Evolutionary conservation across 53 echinoderm and acorn worm genomes (phyloP).

Genomic region (Luidia sarsii): DNA sequence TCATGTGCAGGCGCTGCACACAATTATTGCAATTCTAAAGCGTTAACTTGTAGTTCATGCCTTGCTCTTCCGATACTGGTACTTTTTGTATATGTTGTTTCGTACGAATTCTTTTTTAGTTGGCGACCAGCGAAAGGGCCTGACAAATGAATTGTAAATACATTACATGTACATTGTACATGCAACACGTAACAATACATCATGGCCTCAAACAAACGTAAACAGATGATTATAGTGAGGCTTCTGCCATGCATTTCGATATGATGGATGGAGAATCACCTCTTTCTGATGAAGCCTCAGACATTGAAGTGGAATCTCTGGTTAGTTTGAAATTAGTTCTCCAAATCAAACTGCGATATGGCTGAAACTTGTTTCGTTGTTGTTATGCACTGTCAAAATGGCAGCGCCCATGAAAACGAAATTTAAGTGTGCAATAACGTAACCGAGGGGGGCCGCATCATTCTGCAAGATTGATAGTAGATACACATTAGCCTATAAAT

Average conservation of each 20-base stretch:
- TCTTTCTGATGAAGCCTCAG: background rate
- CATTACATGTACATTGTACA: background rate
- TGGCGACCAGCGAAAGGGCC: constrained; percentile 9
- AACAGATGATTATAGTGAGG: background rate
- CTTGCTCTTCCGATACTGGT: background rate
- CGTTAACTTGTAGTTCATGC: background rate
- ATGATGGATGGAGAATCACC: constrained; percentile 1
- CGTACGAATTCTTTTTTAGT: background rate
- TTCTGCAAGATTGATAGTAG: too few relatives aligned
- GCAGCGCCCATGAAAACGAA: too few relatives aligned
- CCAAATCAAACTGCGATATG: background rate
- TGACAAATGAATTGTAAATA: background rate
- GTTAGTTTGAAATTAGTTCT: constrained; percentile 21
- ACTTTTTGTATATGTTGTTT: constrained; percentile 18
- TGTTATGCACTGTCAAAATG: background rate
- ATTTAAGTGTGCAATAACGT: too few relatives aligned
- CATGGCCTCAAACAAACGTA: background rate
- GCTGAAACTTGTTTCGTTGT: background rate
- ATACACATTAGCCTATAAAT: too few relatives aligned
- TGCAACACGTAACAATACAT: background rate
- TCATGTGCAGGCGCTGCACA: background rate
- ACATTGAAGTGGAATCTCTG: constrained; percentile 7
- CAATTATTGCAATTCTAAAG: background rate
- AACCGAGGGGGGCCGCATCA: too few relatives aligned
- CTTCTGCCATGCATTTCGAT: background rate